Base-by-base conservation (phyloP, 2,888 invertebrate species). In the Scaptomyza reducta region DNA sequence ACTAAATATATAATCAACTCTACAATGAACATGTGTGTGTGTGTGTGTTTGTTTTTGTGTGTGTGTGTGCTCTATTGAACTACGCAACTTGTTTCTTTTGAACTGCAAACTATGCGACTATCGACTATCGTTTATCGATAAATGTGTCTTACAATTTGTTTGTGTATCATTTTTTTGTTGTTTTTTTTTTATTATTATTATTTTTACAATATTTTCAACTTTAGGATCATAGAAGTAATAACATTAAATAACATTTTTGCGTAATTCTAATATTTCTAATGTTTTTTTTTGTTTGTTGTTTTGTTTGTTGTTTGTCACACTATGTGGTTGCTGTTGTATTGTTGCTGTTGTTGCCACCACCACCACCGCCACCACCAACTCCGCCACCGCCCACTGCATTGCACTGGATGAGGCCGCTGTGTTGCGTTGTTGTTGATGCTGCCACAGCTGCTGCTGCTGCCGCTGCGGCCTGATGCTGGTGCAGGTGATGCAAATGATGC, bases 391-490 rank as follows among this genome's bases (percentile, higher is more conserved):
- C 72, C 25, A 74, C 84, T 57, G 85, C 91, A 90, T 91, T 91
- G 89, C 91, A 91, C 86, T 91, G 91, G 77, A 91, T 90, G 81
- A 91, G 90, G 71, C 89, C 90, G 69, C 90, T 90, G 74, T 90
- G 90, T 73, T 77, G 73, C 47, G 70, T 38, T 67, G 74, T 38
- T 64, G 69, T 62, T 60, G 70, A 42, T 54, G 59, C 47, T 35
- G 78, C 74, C 44, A 77, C 89, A 79, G 88, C 72, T n/a, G 65
- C 41, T 31, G 71, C 49, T 22, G 57, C 51, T 53, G 77, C 56
- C 40, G 79, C 44, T 35, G 55, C 55, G 44, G 72, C 51, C 44
- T 54, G 68, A 7, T 41, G 66, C 25, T 61, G 67, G 13, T 42
- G 74, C 27, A 42, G 69, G 29, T 79, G 80, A 46, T 85, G 87